These are phyloP conservation scores for Sphaeridia pumilis DNA, from an alignment of 2,888 invertebrate species.

Conservation along the genomic window DNA sequence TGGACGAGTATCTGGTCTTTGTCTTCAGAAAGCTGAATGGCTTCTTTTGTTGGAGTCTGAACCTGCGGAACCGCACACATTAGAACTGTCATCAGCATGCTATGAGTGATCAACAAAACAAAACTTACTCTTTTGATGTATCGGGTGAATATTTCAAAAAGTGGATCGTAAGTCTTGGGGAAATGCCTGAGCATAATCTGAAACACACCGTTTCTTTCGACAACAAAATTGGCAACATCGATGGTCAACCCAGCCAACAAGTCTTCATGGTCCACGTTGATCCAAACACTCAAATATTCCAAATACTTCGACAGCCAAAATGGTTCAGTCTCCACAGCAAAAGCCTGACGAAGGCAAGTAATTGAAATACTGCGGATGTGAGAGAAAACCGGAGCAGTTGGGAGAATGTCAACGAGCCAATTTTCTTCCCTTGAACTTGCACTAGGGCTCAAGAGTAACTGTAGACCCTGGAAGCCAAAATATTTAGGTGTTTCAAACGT, in stretches of 20 bases:
- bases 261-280: constrained; percentile 15
- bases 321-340: constrained; percentile 69
- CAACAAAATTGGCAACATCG: constrained; percentile 81
- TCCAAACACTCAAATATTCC: constrained; percentile 31
- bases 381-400: constrained; percentile 65
- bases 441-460: constrained; percentile 32
- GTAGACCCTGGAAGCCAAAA: constrained; percentile 16
- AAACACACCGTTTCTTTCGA: constrained; percentile 78
- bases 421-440: constrained; percentile 23
- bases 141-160: constrained; percentile 52
- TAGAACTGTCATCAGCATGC: not conserved
- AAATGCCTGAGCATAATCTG: constrained; percentile 58
- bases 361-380: constrained; percentile 43
- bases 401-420: constrained; percentile 42
- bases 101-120: not conserved
- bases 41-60: constrained; percentile 50
- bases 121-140: constrained; percentile 55
- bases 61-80: too few species aligned
- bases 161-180: constrained; percentile 32
- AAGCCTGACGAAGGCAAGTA: constrained; percentile 64
- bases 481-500: too few species aligned
- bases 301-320: constrained; percentile 27
- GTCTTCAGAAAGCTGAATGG: constrained; percentile 53
- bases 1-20: constrained; percentile 65
- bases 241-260: constrained; percentile 22